Evolutionary conservation across 2,797 vertebrate genomes (phyloP).

Genomic region (Phoebastria nigripes): DNA sequence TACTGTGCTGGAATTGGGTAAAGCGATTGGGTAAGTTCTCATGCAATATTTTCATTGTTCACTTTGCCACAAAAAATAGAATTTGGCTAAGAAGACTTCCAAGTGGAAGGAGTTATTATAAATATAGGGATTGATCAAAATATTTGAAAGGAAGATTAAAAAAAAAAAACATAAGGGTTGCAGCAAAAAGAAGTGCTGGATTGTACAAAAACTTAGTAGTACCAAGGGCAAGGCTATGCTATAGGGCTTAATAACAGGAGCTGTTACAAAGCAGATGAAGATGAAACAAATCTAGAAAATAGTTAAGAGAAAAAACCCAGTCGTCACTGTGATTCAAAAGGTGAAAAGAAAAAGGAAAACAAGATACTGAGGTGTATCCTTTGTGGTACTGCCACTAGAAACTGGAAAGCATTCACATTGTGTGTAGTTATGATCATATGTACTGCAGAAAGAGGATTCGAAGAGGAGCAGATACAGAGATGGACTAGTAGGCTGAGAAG

Average conservation of each 20-base stretch:
- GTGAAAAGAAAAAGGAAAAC: not conserved
- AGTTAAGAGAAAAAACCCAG: not conserved
- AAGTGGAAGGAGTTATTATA: not conserved
- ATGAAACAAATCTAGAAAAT: not conserved
- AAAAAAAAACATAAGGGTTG: fast-evolving
- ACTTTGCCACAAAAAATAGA: not conserved
- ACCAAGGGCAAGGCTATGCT: not conserved
- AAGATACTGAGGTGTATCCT: not conserved
- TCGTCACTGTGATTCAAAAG: not conserved
- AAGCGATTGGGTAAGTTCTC: not conserved
- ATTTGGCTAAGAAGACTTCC: not conserved
- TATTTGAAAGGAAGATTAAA: not conserved
- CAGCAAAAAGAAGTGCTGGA: not conserved
- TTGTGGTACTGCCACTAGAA: not conserved
- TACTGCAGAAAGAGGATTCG: not conserved
- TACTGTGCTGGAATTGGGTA: not conserved
- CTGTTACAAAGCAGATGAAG: not conserved
- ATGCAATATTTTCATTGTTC: not conserved
- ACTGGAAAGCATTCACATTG: not conserved
- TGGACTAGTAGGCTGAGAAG: not conserved
- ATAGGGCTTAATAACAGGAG: not conserved
- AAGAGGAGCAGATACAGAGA: not conserved
- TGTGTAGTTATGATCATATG: not conserved
- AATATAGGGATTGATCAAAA: not conserved
- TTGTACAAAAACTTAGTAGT: not conserved